Percentiles rank a stretch among this genome's conserved stretches.
Conservation (phyloP, 2,888 invertebrate genomes). For the Thera obeliscata region DNA sequence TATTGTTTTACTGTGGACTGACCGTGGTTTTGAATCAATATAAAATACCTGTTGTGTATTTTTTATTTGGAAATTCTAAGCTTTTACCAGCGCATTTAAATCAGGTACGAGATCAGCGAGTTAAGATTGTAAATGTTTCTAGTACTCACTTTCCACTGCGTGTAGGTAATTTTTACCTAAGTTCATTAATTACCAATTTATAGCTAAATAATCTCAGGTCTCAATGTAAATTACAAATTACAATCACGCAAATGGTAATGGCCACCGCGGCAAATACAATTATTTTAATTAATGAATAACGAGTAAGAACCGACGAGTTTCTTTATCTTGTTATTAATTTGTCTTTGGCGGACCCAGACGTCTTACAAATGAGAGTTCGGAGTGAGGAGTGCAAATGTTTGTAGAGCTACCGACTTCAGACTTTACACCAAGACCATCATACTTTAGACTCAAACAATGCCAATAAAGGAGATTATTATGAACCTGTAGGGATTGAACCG, state of each 20-base stretch:
- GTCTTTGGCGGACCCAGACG: conserved; percentile 76
- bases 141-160: no score
- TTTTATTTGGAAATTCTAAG: no score
- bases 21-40: neutral
- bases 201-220: neutral
- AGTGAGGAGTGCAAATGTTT: conserved; percentile 68
- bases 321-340: conserved; percentile 84
- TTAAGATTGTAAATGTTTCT: no score
- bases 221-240: conserved; percentile 35
- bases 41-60: no score
- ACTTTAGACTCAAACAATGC: conserved; percentile 18
- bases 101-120: no score
- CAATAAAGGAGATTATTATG: conserved; percentile 8
- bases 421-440: conserved; percentile 19
- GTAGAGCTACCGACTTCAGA: conserved; percentile 31
- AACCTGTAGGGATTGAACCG: neutral
- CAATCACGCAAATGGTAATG: conserved; percentile 68
- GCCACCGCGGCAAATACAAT: conserved; percentile 80
- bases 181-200: neutral
- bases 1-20: neutral
- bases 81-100: no score
- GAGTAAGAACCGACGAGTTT: conserved; percentile 77
- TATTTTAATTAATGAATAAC: conserved; percentile 83
- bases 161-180: no score
- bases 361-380: conserved; percentile 74